Conservation (phyloP, 1,140 invertebrate genomes). For the Lucilia sericata region DNA sequence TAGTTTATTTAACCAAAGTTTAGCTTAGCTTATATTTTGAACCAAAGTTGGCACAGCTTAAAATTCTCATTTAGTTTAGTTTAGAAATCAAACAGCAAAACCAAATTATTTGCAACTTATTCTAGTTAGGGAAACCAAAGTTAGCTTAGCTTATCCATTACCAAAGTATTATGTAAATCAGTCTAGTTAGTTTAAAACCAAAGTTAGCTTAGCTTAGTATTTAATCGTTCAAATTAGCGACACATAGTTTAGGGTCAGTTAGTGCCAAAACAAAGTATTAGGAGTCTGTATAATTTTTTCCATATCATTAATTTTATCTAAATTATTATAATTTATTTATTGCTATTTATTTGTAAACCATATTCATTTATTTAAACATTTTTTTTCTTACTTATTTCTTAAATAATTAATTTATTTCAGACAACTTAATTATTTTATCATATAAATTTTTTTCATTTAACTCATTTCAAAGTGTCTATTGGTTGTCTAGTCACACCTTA, state of each 20-base stretch:
- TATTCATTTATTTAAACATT: too few relatives aligned
- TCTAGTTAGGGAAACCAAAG: slow-evolving; percentile 46
- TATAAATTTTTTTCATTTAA: background rate
- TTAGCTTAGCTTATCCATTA: slow-evolving; percentile 2
- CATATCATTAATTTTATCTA: too few relatives aligned
- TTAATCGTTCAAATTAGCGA: too few relatives aligned
- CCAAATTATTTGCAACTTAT: slow-evolving; percentile 52
- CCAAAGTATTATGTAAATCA: too few relatives aligned
- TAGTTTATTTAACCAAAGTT: slow-evolving; percentile 13
- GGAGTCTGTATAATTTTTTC: too few relatives aligned
- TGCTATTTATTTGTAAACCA: too few relatives aligned
- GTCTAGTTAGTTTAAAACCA: too few relatives aligned
- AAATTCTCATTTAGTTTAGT: slow-evolving; percentile 8
- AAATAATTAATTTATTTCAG: slow-evolving; percentile 16
- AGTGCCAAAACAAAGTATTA: too few relatives aligned
- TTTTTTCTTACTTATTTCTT: background rate
- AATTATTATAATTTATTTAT: too few relatives aligned
- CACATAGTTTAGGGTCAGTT: too few relatives aligned
- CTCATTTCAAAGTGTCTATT: background rate
- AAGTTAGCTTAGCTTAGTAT: too few relatives aligned
- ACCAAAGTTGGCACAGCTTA: slow-evolving; percentile 23
- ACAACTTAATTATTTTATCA: slow-evolving; percentile 19
- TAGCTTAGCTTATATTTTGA: background rate
- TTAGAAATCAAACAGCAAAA: background rate
- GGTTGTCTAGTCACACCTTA: slow-evolving; percentile 41